These are phyloP conservation scores for Drosophila kikkawai DNA, from an alignment of 1,140 invertebrate genomes.

Conservation along the genomic window DNA sequence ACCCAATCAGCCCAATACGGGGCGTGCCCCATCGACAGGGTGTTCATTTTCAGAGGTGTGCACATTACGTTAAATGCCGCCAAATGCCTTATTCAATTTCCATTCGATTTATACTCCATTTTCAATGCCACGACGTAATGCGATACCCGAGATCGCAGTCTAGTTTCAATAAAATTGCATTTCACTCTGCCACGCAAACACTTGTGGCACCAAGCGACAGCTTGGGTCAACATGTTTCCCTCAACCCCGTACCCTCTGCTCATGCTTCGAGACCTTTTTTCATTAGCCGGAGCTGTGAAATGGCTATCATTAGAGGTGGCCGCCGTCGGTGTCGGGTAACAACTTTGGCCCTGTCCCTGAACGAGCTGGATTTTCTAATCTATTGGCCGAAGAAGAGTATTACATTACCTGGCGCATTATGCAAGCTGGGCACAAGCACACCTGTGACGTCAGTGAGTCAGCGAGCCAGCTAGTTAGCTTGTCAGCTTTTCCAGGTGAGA, in stretches of 20 bases:
- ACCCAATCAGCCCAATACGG: constrained; percentile 18
- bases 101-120: constrained; percentile 33
- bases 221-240: constrained; percentile 33
- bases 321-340: constrained; percentile 51
- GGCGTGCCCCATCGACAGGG: constrained; percentile 28
- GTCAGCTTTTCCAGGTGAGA: constrained; percentile 17
- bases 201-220: constrained; percentile 41
- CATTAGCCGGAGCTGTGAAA: constrained; percentile 39
- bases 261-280: constrained; percentile 46
- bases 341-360: constrained; percentile 31
- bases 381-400: constrained; percentile 42
- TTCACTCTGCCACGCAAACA: constrained; percentile 47
- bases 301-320: constrained; percentile 51
- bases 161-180: constrained; percentile 72
- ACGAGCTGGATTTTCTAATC: constrained; percentile 50
- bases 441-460: constrained; percentile 51
- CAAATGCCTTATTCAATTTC: constrained; percentile 27
- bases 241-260: background rate
- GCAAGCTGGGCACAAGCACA: constrained; percentile 35
- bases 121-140: constrained; percentile 54
- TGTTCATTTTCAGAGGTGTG: constrained; percentile 16
- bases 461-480: constrained; percentile 1
- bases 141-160: constrained; percentile 49
- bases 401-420: constrained; percentile 50
- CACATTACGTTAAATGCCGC: constrained; percentile 20